Base-by-base conservation (phyloP, 2,113 vertebrate species). In the Laterallus jamaicensis region DNA sequence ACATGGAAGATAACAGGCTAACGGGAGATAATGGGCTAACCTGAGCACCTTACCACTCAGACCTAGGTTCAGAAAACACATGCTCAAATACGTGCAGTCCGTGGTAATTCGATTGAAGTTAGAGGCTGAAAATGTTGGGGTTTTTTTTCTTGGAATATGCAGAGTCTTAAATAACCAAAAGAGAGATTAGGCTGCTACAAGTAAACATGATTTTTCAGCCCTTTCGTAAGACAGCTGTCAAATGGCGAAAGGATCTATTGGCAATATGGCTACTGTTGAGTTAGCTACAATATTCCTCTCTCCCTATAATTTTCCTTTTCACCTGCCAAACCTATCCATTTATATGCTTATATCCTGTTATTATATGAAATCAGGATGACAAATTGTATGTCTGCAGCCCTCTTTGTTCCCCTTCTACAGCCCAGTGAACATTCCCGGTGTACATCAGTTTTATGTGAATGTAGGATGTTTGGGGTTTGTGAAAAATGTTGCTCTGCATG, bases 401-500 rank as follows among this genome's bases (percentile, higher is more conserved):
- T 96, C 92, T 97, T 97, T 97, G 95, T 97, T 97, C 92, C 96
- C 68, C 31, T 95, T 95, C 96, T 90, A 50, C 89, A 96, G 81
- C 92, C 87, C 95, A 93, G 87, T 94, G 96, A 97, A 90, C 80
- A 87, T 58, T 93, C 92, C 92, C 81, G 76, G 93, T 96, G 94
- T 96, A 96, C 96, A 96, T 97, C 96, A 96, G 93, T 97, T 97
- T 97, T 95, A 97, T 94, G 90, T 73, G 95, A 96, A 92, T 89
- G 88, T 70, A 90, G 82, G 83, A 96, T 97, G 92, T 96, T 96
- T 96, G 95, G 85, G 94, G 70, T 80, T 95, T 93, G 86, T 97
- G 94, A 97, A 95, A 97, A 96, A 97, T 97, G 94, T 93, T 96
- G 93, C 86, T 95, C 80, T 85, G 81, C 82, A 42, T 97, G 96